Percentiles rank a stretch among this genome's conserved stretches.
Conservation (phyloP, 2,113 vertebrate genomes). For the Otolemur garnettii region DNA sequence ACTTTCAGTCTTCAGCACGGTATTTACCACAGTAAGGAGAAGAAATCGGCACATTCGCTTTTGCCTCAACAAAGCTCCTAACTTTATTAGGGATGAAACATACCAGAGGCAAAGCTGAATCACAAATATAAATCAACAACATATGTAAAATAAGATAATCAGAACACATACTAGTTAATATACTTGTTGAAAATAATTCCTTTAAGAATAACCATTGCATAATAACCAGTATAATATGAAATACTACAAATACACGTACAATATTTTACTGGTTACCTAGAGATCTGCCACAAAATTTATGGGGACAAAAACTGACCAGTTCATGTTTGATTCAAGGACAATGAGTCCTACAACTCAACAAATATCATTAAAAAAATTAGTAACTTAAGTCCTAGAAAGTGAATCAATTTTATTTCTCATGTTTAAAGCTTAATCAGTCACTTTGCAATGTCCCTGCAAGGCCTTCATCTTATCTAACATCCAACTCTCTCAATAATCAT, state of each 20-base stretch:
- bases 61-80: neutral
- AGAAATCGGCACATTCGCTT: neutral
- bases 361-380: neutral
- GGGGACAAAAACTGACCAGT: neutral
- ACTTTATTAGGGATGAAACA: conserved; percentile 28
- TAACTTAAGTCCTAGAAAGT: neutral
- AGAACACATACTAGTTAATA: neutral
- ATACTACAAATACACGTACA: neutral
- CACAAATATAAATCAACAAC: neutral
- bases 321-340: neutral
- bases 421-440: neutral
- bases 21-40: neutral
- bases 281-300: neutral
- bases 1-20: neutral
- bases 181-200: neutral
- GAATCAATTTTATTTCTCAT: neutral
- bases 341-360: conserved; percentile 9
- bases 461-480: neutral
- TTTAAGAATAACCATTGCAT: conserved; percentile 8
- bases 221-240: neutral
- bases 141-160: neutral
- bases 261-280: neutral
- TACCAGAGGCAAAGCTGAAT: neutral
- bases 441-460: neutral
- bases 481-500: neutral